Evolutionary conservation across 2,888 invertebrate genomes (phyloP).

Genomic region (Ochropleura plecta): DNA sequence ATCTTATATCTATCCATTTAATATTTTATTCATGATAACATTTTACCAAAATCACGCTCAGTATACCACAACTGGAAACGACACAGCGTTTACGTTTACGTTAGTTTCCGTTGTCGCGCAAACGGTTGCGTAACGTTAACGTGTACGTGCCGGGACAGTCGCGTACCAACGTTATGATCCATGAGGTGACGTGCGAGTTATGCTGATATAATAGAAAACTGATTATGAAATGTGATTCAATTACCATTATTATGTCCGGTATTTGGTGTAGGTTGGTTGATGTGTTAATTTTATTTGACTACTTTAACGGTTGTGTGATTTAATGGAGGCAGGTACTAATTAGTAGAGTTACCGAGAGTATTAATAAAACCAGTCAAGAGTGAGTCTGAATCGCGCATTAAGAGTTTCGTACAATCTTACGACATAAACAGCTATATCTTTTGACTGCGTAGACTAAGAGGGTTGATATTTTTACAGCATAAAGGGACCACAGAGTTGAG

Average conservation of each 20-base stretch:
- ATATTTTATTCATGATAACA: too few species aligned
- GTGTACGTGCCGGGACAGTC: constrained; percentile 52
- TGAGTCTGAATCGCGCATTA: too few species aligned
- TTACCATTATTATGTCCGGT: constrained; percentile 20
- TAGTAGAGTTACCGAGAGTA: background rate
- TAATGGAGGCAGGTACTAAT: background rate
- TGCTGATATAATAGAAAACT: constrained; percentile 62
- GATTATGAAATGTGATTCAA: constrained; percentile 59
- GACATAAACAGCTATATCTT: too few species aligned
- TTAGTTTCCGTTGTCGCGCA: constrained; percentile 47
- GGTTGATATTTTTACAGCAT: too few species aligned
- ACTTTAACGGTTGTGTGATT: background rate
- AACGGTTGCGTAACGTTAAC: constrained; percentile 58
- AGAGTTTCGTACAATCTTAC: too few species aligned
- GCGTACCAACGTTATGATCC: constrained; percentile 53
- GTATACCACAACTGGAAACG: constrained; percentile 51
- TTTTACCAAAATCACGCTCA: background rate
- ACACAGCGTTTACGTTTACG: constrained; percentile 48
- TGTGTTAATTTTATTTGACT: background rate
- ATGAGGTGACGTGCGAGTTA: constrained; percentile 54
- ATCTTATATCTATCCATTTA: too few species aligned
- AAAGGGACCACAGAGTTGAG: too few species aligned
- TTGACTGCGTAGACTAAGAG: too few species aligned
- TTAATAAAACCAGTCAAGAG: background rate
- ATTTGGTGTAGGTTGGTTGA: constrained; percentile 5